These are phyloP conservation scores for Esox niger DNA, from an alignment of 2,113 vertebrate genomes.

Conservation along the genomic window DNA sequence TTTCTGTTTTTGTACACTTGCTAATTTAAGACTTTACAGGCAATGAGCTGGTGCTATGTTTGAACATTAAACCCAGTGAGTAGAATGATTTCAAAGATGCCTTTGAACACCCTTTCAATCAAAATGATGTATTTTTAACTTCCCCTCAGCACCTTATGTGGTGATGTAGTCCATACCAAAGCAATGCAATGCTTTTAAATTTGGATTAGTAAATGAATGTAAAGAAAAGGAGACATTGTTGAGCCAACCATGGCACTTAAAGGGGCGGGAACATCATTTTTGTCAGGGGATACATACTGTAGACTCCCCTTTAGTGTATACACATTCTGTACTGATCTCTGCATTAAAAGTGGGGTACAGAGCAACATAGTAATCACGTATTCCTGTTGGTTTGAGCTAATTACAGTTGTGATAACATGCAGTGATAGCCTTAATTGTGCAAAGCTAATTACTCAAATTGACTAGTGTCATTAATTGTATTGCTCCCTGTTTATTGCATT, in stretches of 20 bases:
- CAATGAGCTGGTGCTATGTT: too few species aligned
- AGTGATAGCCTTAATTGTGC: conserved; percentile 56
- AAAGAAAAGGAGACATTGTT: background rate
- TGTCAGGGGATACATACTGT: background rate
- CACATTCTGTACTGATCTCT: too few species aligned
- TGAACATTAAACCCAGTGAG: too few species aligned
- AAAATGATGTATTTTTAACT: too few species aligned
- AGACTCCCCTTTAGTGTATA: too few species aligned
- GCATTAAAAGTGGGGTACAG: background rate
- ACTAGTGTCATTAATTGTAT: conserved; percentile 56
- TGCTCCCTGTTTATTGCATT: conserved; percentile 38
- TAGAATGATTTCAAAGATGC: too few species aligned
- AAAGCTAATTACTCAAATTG: conserved; percentile 63
- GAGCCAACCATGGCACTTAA: background rate
- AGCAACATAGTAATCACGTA: conserved; percentile 43
- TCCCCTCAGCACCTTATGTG: too few species aligned
- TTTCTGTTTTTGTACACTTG: background rate
- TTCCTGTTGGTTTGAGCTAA: conserved; percentile 60
- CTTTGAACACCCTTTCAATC: too few species aligned
- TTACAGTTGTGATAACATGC: conserved; percentile 59
- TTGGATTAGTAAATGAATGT: background rate
- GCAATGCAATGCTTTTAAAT: too few species aligned
- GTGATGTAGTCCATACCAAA: too few species aligned
- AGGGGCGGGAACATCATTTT: too few species aligned
- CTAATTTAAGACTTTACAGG: too few species aligned